Evolutionary conservation across 1,140 invertebrate species (phyloP), one percentile per base, ranked within the genome.

Genomic region (Heliconius hewitsoni): DNA sequence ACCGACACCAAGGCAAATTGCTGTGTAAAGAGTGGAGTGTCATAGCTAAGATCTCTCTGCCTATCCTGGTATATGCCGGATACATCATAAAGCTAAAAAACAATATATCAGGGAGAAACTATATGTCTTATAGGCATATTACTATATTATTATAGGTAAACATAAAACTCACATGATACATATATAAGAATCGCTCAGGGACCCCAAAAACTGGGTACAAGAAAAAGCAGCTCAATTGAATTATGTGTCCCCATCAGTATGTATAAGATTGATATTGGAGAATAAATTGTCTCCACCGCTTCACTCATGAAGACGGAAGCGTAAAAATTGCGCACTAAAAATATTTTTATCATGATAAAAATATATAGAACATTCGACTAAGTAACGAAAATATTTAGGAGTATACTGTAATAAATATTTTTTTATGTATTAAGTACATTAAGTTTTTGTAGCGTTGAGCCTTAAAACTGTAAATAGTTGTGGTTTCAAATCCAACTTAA

Each of bases 221-320:
- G 80, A 78, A 78, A 80, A 75, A 78, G 82, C 84, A 82, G 81
- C 79, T 75, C 82, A 85, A 85, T 84, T 84, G 84, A 84, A 85
- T 83, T 85, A 84, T 85, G 81, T 80, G 75, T 84, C 78, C 82
- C 82, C 80, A 84, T 86, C 83, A 81, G 79, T 84, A 83, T 84
- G 79, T 84, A 86, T 86, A 86, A 86, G 83, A 86, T 86, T 86
- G 85, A 86, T 86, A 84, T 84, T 84, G 85, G 80, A 80, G 74
- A 86, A 86, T 86, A 86, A 86, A 86, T 86, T 84, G 83, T 83
- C 81, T 84, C 71, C 83, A 84, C 79, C 81, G 83, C 79, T 82
- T 57, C 79, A 75, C 57, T 74, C 82, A 71, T 81, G 77, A 82
- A 81, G 76, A 80, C 77, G 73, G 74, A 78, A 81, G 74, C 81